These are phyloP conservation scores for Nemoura dubitans DNA, from an alignment of 2,888 invertebrate genomes.

Conservation along the genomic window DNA sequence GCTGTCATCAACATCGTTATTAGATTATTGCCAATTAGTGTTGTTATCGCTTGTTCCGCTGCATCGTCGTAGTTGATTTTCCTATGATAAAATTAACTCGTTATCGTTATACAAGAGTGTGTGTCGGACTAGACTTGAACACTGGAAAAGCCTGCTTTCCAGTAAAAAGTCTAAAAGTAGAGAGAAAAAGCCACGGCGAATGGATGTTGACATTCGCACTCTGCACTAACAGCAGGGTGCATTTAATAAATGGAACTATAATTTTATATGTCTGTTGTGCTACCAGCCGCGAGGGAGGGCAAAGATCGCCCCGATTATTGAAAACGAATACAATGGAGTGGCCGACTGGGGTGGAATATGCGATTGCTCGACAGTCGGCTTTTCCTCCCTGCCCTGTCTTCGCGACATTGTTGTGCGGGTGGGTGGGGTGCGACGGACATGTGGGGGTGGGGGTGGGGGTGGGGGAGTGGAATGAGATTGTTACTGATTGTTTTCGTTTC, in stretches of 20 bases:
- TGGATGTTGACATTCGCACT: neutral
- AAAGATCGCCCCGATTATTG: constrained; percentile 36
- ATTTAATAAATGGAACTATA: constrained; percentile 42
- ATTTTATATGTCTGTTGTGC: constrained; percentile 32
- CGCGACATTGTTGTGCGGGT: neutral
- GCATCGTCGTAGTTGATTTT: neutral
- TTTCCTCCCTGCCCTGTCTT: neutral
- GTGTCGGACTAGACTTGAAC: neutral
- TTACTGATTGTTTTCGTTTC: constrained; percentile 27
- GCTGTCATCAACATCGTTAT: constrained; percentile 7
- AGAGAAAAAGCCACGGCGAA: neutral
- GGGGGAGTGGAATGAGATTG: neutral
- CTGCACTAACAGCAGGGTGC: neutral
- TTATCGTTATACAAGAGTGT: neutral
- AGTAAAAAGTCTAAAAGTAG: too few species aligned
- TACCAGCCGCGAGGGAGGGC: neutral
- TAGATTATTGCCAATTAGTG: constrained; percentile 7
- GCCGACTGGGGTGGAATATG: neutral
- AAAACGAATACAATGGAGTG: constrained; percentile 30
- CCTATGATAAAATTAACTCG: neutral
- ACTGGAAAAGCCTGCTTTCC: too few species aligned
- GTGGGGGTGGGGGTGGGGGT: neutral
- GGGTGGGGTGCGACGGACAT: neutral
- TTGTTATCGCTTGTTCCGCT: neutral
- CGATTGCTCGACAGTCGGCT: neutral